These are phyloP conservation scores for Aspidiotus destructor DNA, from an alignment of 2,888 invertebrate species.

Conservation along the genomic window DNA sequence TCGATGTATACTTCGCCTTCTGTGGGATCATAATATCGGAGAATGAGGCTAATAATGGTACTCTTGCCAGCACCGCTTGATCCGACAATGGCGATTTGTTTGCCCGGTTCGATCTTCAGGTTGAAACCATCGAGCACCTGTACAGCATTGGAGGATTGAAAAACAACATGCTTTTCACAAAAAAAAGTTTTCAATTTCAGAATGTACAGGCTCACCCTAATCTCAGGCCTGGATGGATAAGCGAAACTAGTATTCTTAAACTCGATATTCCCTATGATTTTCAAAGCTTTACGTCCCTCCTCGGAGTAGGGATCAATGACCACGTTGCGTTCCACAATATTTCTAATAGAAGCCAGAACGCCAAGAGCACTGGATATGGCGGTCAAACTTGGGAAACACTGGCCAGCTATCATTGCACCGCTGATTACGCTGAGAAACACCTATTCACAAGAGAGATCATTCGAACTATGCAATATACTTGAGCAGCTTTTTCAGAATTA, in stretches of 20 bases:
- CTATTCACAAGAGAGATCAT: slow-evolving; percentile 43
- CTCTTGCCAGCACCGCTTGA: slow-evolving; percentile 71
- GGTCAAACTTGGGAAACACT: slow-evolving; percentile 70
- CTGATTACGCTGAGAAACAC: slow-evolving; percentile 70
- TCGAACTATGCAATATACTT: no score
- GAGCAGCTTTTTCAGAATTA: no score
- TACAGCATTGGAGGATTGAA: no score
- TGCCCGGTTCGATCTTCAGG: slow-evolving; percentile 57
- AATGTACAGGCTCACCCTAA: slow-evolving; percentile 40
- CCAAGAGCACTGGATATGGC: slow-evolving; percentile 69
- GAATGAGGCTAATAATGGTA: slow-evolving; percentile 61
- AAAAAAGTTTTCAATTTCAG: no score
- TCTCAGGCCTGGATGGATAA: slow-evolving; percentile 70
- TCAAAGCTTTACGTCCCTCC: slow-evolving; percentile 45
- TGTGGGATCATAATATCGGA: slow-evolving; percentile 61
- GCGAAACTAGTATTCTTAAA: slow-evolving; percentile 65
- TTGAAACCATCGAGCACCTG: slow-evolving; percentile 55
- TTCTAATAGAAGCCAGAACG: slow-evolving; percentile 65
- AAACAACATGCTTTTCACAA: no score
- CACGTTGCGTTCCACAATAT: slow-evolving; percentile 64
- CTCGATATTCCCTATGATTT: slow-evolving; percentile 53
- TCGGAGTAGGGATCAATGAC: slow-evolving; percentile 59
- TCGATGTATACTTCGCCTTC: slow-evolving; percentile 60
- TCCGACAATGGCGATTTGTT: slow-evolving; percentile 66
- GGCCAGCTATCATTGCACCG: slow-evolving; percentile 68